Base-by-base conservation (phyloP, 2,797 vertebrate species). In the Glossophaga mutica region DNA sequence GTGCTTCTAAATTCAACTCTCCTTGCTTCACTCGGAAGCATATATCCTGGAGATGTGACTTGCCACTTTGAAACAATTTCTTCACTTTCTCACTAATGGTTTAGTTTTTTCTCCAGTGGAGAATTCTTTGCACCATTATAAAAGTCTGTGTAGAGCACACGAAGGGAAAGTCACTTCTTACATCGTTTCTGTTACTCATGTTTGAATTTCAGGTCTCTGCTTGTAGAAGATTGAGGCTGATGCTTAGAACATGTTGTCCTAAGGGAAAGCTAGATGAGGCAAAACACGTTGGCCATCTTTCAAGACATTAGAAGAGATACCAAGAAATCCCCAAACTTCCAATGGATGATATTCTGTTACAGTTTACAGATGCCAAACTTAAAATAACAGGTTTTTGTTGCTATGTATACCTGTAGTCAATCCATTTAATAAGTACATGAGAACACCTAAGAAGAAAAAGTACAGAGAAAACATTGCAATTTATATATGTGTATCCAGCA, bases 171-270 rank as follows among this genome's bases (percentile, higher is more conserved):
- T 55, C 42, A 34, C 34, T 82, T 90, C 76, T 86, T 93, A 24
- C 2, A 50, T 29, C 42, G 70, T 65, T 88, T 95, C 79, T 94
- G 26, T 92, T 93, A 86, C 52, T 94, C 73, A 50, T 70, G 68
- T 16, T 88, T 94, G 94, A 77, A 70, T 79, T 94, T 94, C 83
- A 78, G 59, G 94, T 90, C 67, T 96, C 90, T 95, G 70, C 95
- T 91, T 96, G 74, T 48, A 39, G 50, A 52, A 50, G 50, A 26
- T 90, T 74, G 78, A 68, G 32, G 39, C 29, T 42, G 90, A 42
- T 50, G 44, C 93, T 97, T 97, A 97, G 97, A 98, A 95, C 89
- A 92, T 89, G 87, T 95, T 98, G 96, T 95, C 81, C 67, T 98
- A 87, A 22, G 62, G 67, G 55, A 91, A 70, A 96, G 62, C 83